Percentiles rank a stretch among this genome's conserved stretches.
Conservation (phyloP, 2,888 invertebrate species). For the Callimorpha dominula region DNA sequence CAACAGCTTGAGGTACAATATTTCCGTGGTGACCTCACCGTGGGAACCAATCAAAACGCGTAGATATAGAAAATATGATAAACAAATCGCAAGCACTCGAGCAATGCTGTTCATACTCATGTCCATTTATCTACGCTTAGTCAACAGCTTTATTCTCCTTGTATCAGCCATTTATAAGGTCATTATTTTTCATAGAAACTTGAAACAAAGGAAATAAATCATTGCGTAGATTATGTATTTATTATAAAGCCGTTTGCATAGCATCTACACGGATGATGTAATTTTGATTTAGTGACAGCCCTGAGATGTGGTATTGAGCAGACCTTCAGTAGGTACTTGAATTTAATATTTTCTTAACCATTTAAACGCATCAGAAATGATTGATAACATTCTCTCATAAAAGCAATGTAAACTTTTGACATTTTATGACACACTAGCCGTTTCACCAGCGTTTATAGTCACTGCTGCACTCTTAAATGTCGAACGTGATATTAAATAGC, state of each 20-base stretch:
- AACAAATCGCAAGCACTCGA: conserved; percentile 26
- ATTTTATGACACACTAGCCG: no score
- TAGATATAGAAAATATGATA: conserved; percentile 30
- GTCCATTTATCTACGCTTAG: conserved; percentile 43
- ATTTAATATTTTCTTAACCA: not conserved
- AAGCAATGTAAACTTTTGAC: no score
- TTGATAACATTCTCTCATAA: no score
- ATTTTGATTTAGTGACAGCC: conserved; percentile 21
- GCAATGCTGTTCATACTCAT: conserved; percentile 40
- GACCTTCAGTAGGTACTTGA: not conserved
- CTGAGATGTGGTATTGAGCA: not conserved
- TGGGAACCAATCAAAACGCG: conserved; percentile 40
- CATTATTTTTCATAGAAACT: conserved; percentile 48
- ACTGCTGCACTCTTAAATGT: no score
- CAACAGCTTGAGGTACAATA: not conserved
- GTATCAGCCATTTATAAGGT: conserved; percentile 37
- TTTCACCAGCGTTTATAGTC: no score
- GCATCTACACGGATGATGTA: conserved; percentile 41
- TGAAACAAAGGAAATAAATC: conserved; percentile 54
- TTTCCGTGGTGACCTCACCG: conserved; percentile 14
- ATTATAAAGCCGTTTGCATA: conserved; percentile 51
- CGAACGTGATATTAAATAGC: no score
- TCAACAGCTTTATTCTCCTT: conserved; percentile 30
- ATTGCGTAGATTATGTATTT: conserved; percentile 44
- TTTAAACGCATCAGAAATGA: not conserved